phyloP scores from a whole-genome alignment of 1,140 invertebrate genomes.

The Pseudomyrmex gracilis region DNA sequence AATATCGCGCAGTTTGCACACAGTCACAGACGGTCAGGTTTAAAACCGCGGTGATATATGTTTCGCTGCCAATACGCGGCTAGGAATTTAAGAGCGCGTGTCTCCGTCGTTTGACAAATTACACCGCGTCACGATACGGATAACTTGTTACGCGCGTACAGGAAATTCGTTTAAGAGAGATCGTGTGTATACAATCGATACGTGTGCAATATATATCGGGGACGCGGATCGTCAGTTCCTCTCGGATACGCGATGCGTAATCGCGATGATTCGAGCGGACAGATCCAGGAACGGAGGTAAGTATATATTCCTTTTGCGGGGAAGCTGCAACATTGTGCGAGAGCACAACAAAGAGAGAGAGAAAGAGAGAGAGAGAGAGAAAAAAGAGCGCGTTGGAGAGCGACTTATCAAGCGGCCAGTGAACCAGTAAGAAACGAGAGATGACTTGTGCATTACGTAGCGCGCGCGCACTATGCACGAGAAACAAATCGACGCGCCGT shows the following conservation, averaged over 20 bases:
- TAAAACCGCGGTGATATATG: neutral
- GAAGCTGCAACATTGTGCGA: conserved; percentile 32
- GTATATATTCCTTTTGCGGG: conserved; percentile 39
- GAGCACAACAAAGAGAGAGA: too few relatives aligned
- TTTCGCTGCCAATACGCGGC: neutral
- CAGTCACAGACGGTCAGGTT: neutral
- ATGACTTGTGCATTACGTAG: conserved; percentile 69
- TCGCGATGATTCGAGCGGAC: conserved; percentile 56
- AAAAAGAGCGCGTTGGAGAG: conserved; percentile 14
- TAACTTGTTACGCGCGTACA: neutral
- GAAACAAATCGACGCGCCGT: conserved; percentile 69
- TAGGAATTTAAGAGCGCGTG: neutral
- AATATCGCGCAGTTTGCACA: conserved; percentile 17
- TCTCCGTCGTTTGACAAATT: neutral
- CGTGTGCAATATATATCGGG: conserved; percentile 1
- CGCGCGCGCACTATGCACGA: conserved; percentile 55
- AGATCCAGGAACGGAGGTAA: conserved; percentile 16
- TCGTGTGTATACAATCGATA: neutral
- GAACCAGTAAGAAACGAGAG: conserved; percentile 64
- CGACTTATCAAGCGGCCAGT: conserved; percentile 69
- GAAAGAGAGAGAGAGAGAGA: too few relatives aligned
- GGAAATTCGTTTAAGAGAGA: neutral
- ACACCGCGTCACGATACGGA: neutral
- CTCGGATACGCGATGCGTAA: conserved; percentile 45
- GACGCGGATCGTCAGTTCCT: conserved; percentile 30